Conservation (phyloP, 2,113 vertebrate species). For the Trogon melanurus region DNA sequence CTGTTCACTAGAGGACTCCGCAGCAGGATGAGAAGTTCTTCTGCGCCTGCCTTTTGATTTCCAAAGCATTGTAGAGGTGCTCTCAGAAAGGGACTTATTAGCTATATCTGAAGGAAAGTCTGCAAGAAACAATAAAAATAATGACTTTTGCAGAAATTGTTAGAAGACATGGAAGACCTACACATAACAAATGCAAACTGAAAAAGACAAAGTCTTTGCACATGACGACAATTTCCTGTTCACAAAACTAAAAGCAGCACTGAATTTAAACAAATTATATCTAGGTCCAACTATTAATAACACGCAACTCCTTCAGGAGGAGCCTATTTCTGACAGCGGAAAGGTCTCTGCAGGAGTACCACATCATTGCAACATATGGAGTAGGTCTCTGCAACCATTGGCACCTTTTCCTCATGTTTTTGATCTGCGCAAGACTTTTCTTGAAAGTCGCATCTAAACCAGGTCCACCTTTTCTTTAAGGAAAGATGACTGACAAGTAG, state of each 20-base stretch:
- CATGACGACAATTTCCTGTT: not conserved
- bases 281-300: not conserved
- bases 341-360: not conserved
- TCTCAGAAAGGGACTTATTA: slow-evolving; percentile 86
- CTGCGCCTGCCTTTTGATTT: slow-evolving; percentile 87
- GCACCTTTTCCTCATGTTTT: not conserved
- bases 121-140: slow-evolving; percentile 51
- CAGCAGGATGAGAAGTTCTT: slow-evolving; percentile 84
- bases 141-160: not conserved
- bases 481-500: not conserved
- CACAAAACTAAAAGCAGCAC: not conserved
- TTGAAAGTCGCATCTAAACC: not conserved
- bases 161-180: not conserved
- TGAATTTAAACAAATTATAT: not conserved
- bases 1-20: slow-evolving; percentile 90
- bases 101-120: slow-evolving; percentile 92
- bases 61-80: slow-evolving; percentile 82
- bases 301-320: not conserved
- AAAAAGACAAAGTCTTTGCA: not conserved
- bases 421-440: not conserved
- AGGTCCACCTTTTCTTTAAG: not conserved
- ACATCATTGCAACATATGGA: not conserved
- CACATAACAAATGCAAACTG: not conserved
- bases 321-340: not conserved
- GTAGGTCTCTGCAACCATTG: not conserved